Evolutionary conservation across 2,888 invertebrate species (phyloP), one percentile per base, ranked within the genome.

Genomic region (Eupelmus urozonus): DNA sequence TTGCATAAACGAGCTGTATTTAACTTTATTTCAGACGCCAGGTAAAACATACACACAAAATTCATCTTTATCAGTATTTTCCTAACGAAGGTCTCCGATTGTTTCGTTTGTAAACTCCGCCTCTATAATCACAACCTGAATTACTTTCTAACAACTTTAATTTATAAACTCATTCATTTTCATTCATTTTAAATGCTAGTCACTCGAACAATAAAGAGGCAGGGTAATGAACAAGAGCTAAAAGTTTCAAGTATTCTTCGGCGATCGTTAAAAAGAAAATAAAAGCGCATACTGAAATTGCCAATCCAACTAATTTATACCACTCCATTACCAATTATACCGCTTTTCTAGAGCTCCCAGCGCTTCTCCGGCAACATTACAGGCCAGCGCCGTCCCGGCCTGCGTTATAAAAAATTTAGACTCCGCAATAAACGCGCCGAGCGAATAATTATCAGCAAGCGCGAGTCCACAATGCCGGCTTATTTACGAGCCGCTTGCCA

Each of bases 291-390:
- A 60, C 18, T 25, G 34, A 45, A 53, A 53, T 45, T 11, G 18
- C 23, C 63, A 23, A 63, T 63, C 63, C 2, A 63, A 63, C 18
- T 45, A 63, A 63, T 63, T 63, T 45, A 63, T 63, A 63, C 63
- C 42, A 63, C 45, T 63, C 23, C 45, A 63, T 45, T 25, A 25
- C 3, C 45, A 45, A 63, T 63, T 42, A 63, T 63, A 60, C 20
- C 1, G 40, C 60, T 18, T 60, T 11, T n/a, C 25, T 9, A 60
- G 18, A 60, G 18, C 3, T 27, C 13, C 11, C 42, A 25, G 20
- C 23, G 11, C 18, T 18, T 7, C 49, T 25, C 16, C 29, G n/a
- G n/a, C n/a, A n/a, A n/a, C 9, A n/a, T 29, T 53, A 62, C 29
- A 9, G 34, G n/a, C n/a, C n/a, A n/a, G n/a, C n/a, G n/a, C n/a